These are phyloP conservation scores for Tenthredo scrophulariae DNA, from an alignment of 2,888 invertebrate species.

Conservation along the genomic window DNA sequence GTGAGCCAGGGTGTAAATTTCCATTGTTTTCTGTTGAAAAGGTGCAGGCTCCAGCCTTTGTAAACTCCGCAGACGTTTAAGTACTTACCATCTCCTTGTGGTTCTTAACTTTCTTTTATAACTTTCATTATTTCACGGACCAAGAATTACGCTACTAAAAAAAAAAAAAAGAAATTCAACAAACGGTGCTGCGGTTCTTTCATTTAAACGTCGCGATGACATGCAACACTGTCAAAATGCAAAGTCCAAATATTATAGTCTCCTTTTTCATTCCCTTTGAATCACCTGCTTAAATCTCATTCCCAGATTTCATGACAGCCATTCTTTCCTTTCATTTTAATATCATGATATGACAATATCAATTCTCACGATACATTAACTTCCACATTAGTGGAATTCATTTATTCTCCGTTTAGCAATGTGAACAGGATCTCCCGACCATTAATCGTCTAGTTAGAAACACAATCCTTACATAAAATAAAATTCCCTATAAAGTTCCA, in stretches of 20 bases:
- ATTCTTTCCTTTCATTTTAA: background rate
- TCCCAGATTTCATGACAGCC: background rate
- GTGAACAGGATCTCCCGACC: background rate
- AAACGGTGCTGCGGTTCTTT: constrained; percentile 22
- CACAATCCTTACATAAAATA: background rate
- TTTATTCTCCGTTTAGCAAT: background rate
- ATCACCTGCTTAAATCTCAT: background rate
- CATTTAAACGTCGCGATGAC: constrained; percentile 10
- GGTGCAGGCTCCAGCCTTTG: constrained; percentile 50
- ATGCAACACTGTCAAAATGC: background rate
- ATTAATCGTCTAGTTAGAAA: background rate
- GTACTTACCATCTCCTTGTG: constrained; percentile 52
- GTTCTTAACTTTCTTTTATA: constrained; percentile 52
- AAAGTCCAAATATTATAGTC: background rate
- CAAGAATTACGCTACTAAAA: constrained; percentile 28
- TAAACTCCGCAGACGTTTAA: constrained; percentile 52
- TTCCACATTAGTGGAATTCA: background rate
- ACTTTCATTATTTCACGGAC: constrained; percentile 49
- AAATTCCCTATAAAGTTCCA: background rate
- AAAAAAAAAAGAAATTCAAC: background rate
- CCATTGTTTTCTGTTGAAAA: constrained; percentile 52
- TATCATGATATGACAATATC: background rate
- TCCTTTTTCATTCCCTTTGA: background rate
- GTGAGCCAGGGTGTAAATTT: constrained; percentile 52
- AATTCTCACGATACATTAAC: background rate